Conservation (phyloP, 2,113 vertebrate species). For the Scalopus aquaticus region DNA sequence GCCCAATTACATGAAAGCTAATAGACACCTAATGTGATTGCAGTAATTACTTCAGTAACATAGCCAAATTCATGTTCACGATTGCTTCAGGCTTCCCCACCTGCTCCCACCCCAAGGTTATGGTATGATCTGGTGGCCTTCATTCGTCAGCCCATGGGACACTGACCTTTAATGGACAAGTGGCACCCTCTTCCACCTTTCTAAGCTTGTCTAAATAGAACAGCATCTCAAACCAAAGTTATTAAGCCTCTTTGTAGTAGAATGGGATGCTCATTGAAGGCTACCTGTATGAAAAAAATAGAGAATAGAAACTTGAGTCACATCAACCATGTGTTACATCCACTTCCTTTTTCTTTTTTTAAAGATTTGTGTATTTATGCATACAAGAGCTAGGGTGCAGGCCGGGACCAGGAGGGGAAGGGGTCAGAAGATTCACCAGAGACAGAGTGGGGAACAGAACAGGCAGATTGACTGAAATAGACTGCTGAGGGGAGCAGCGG, state of each 20-base stretch:
- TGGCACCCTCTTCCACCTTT: not conserved
- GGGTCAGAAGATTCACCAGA: too few species aligned
- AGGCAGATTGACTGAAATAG: too few species aligned
- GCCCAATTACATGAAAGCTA: not conserved
- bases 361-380: too few species aligned
- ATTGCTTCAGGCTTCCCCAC: not conserved
- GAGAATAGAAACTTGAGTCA: not conserved
- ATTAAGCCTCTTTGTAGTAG: not conserved
- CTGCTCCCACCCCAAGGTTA: not conserved
- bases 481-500: too few species aligned
- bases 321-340: not conserved
- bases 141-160: too few species aligned
- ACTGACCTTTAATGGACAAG: not conserved
- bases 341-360: too few species aligned
- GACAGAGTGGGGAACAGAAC: too few species aligned
- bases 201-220: not conserved
- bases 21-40: not conserved
- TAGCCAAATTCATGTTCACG: not conserved
- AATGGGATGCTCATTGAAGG: not conserved
- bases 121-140: not conserved
- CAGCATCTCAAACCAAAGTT: not conserved
- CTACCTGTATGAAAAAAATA: not conserved
- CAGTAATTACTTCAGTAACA: not conserved
- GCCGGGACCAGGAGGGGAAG: too few species aligned
- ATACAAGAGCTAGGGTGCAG: too few species aligned